Percentiles rank a stretch among this genome's conserved stretches.
Evolutionary conservation across 2,113 vertebrate genomes (phyloP).

Genomic region (Peromyscus californicus): DNA sequence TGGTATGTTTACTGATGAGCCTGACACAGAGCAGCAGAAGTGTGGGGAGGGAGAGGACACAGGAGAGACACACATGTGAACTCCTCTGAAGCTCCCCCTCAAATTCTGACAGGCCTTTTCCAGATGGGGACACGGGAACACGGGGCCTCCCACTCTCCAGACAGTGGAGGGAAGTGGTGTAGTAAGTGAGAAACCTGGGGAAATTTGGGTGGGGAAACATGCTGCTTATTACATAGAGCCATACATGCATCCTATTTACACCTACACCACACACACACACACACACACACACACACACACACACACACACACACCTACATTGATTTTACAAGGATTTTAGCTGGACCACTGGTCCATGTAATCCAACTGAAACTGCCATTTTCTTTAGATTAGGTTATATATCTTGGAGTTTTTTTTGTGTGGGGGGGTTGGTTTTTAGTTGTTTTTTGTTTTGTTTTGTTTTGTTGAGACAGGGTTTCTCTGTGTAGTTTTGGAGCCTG

Average conservation of each 20-base stretch:
- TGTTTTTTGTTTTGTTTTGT: background rate
- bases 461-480: background rate
- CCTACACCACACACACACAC: too few species aligned
- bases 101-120: background rate
- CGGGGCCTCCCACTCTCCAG: background rate
- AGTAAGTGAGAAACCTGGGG: background rate
- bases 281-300: background rate
- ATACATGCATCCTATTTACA: background rate
- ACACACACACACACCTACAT: background rate
- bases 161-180: background rate
- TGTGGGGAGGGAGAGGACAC: background rate
- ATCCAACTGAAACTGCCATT: background rate
- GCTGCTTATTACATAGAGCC: background rate
- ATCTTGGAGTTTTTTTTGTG: background rate
- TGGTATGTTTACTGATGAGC: background rate
- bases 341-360: background rate
- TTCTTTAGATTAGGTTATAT: background rate
- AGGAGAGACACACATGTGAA: background rate
- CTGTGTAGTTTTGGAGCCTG: background rate
- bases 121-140: background rate
- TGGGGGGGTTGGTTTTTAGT: too few species aligned
- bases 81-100: background rate
- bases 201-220: too few species aligned
- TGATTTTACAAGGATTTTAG: background rate
- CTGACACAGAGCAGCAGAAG: background rate